Conservation (phyloP, 2,113 vertebrate species). For the Maccullochella peelii region DNA sequence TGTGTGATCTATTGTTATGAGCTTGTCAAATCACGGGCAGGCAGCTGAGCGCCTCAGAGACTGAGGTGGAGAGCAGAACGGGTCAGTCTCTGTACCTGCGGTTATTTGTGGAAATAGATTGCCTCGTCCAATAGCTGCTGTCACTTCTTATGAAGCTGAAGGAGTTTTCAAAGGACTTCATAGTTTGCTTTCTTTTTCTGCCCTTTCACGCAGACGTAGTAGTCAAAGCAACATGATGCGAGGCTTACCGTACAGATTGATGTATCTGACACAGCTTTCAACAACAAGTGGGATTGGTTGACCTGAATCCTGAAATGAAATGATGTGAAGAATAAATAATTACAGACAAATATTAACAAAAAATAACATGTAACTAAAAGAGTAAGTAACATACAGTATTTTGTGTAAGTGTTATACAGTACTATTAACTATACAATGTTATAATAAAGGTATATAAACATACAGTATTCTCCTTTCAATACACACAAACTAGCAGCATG, state of each 20-base stretch:
- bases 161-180: slow-evolving; percentile 23
- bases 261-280: slow-evolving; percentile 96
- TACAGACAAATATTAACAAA: neutral
- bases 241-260: slow-evolving; percentile 95
- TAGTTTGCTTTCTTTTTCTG: slow-evolving; percentile 2
- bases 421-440: neutral
- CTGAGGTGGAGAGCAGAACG: slow-evolving; percentile 22
- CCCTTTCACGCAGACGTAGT: slow-evolving; percentile 28
- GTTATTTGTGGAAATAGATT: slow-evolving; percentile 60
- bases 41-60: slow-evolving; percentile 47
- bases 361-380: neutral
- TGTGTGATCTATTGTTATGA: slow-evolving; percentile 67
- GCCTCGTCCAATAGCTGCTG: slow-evolving; percentile 33
- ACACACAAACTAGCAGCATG: slow-evolving; percentile 24
- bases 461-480: neutral
- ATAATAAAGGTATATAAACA: neutral
- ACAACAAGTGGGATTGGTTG: slow-evolving; percentile 96
- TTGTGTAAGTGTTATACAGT: neutral
- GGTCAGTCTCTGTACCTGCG: slow-evolving; percentile 40
- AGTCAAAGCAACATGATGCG: neutral
- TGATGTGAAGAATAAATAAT: neutral
- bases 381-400: neutral
- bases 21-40: slow-evolving; percentile 51
- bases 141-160: slow-evolving; percentile 35
- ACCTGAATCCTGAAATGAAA: slow-evolving; percentile 82